phyloP scores from a whole-genome alignment of 1,140 invertebrate species.

The Dysdera silvatica region DNA sequence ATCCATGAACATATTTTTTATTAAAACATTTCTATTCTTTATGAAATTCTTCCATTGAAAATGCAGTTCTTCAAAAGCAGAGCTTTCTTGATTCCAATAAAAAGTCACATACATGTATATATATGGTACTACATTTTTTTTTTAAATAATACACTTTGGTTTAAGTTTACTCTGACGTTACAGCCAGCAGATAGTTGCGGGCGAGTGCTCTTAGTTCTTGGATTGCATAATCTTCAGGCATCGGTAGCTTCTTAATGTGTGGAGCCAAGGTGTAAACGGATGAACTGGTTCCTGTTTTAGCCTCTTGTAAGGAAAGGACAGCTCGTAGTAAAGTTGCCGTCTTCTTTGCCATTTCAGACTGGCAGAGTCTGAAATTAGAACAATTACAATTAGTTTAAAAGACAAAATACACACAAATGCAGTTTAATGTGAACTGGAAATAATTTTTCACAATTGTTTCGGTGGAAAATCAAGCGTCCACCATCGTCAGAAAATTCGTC shows the following conservation, averaged over 20 bases:
- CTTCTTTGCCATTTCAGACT: conserved; percentile 58
- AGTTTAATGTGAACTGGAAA: conserved; percentile 9
- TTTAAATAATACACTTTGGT: too few relatives aligned
- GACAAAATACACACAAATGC: too few relatives aligned
- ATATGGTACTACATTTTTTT: not conserved
- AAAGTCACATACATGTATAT: not conserved
- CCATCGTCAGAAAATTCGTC: too few relatives aligned
- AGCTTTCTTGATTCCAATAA: not conserved
- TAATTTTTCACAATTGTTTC: too few relatives aligned
- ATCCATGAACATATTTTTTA: too few relatives aligned
- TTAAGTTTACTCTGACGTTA: conserved; percentile 29
- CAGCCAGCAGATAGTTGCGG: conserved; percentile 39
- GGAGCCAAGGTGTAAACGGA: conserved; percentile 46
- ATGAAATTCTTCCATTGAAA: too few relatives aligned
- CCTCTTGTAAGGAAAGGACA: conserved; percentile 48
- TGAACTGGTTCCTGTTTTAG: conserved; percentile 36
- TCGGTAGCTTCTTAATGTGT: conserved; percentile 51
- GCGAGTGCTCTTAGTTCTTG: conserved; percentile 52
- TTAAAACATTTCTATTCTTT: too few relatives aligned
- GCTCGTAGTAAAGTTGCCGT: conserved; percentile 50
- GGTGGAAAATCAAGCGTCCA: too few relatives aligned
- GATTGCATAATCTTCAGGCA: conserved; percentile 58
- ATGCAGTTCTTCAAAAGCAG: not conserved
- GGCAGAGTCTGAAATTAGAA: conserved; percentile 45
- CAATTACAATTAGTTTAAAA: too few relatives aligned